A percentile compares a stretch with the other conserved stretches of the same genome.
These are phyloP conservation scores for Peromyscus nudipes DNA, from an alignment of 2,797 vertebrate species.

Conservation along the genomic window DNA sequence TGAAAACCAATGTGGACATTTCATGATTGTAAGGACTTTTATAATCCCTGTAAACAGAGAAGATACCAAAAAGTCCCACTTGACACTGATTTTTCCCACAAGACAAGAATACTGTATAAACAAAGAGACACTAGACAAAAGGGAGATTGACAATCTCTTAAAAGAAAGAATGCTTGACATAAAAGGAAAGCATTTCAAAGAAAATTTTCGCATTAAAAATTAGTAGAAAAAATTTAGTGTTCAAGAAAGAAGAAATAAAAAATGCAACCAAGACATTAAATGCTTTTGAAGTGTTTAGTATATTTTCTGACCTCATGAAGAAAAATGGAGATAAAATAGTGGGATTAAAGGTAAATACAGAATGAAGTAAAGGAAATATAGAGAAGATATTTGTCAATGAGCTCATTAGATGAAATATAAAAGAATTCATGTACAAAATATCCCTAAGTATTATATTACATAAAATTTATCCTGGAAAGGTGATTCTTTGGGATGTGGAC, in stretches of 20 bases:
- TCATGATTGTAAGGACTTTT: not conserved
- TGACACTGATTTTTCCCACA: slow-evolving; percentile 20
- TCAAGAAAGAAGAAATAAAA: slow-evolving; percentile 45
- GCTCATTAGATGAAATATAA: not conserved
- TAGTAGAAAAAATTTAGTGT: not conserved
- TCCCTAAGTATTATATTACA: not conserved
- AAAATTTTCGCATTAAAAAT: slow-evolving; percentile 12
- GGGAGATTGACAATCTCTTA: not conserved
- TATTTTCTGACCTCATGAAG: not conserved
- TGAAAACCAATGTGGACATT: not conserved
- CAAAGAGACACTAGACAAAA: not conserved
- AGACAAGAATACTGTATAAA: not conserved
- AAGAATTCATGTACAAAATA: not conserved
- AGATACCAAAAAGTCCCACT: not conserved
- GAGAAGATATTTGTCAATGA: not conserved
- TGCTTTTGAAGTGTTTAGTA: slow-evolving; percentile 20
- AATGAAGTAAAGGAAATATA: not conserved
- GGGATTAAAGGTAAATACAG: not conserved
- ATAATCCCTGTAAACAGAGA: not conserved
- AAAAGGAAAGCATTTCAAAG: slow-evolving; percentile 62
- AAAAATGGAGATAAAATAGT: not conserved
- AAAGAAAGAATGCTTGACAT: not conserved
- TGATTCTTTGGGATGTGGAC: not conserved
- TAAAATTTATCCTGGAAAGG: not conserved
- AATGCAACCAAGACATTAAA: slow-evolving; percentile 31